Percentiles rank a stretch among this genome's conserved stretches.
Conservation (phyloP, 2,888 invertebrate species). For the Apodemia zela region DNA sequence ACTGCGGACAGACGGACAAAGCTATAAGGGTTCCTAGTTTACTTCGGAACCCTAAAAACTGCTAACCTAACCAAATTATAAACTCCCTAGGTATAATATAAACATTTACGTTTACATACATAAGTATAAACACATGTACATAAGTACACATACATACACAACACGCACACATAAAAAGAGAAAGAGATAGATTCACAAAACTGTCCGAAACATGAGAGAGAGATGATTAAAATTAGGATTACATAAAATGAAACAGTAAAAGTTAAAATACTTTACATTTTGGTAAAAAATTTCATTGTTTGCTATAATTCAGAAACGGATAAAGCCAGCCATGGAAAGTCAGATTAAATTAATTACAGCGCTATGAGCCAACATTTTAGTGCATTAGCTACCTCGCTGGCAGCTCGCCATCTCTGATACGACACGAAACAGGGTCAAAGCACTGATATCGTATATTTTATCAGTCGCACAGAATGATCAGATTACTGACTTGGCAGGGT, state of each 20-base stretch:
- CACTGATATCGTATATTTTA: constrained; percentile 30
- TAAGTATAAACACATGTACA: too few species aligned
- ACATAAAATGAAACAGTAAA: neutral
- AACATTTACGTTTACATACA: too few species aligned
- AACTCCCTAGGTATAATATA: too few species aligned
- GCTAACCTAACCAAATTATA: too few species aligned
- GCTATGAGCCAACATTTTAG: constrained; percentile 20
- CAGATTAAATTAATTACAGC: constrained; percentile 19
- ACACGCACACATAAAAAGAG: too few species aligned
- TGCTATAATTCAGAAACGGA: neutral
- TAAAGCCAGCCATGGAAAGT: constrained; percentile 7
- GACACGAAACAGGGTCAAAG: constrained; percentile 28
- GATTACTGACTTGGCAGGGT: constrained; percentile 23
- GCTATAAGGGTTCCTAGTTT: too few species aligned
- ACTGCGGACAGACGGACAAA: too few species aligned
- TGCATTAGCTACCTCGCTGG: constrained; percentile 9
- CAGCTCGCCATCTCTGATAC: constrained; percentile 19
- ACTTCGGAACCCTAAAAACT: too few species aligned
- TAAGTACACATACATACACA: too few species aligned
- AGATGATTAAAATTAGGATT: neutral
- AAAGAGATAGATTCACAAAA: too few species aligned
- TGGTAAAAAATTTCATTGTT: constrained; percentile 7
- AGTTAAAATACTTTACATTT: neutral
- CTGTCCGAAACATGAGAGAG: too few species aligned
- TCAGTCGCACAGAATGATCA: constrained; percentile 24